Percentiles rank a stretch among this genome's conserved stretches.
Conservation (phyloP, 2,113 vertebrate genomes). For the Bettongia penicillata region DNA sequence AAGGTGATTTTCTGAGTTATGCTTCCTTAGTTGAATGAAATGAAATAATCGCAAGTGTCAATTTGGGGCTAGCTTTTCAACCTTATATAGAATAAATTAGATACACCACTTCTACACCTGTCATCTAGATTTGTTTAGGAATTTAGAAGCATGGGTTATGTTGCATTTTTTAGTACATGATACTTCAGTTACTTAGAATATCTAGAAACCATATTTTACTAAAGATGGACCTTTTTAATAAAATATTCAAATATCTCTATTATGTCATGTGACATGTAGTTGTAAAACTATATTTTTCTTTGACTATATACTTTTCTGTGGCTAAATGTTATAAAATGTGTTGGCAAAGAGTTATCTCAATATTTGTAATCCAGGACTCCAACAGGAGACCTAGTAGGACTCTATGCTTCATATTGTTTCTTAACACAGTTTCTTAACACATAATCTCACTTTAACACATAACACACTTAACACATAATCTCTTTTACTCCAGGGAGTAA, state of each 20-base stretch:
- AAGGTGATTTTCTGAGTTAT: conserved; percentile 44
- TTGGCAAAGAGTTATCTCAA: neutral
- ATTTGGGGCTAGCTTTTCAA: conserved; percentile 6
- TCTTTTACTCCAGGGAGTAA: neutral
- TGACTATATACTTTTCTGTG: neutral
- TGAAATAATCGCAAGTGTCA: conserved; percentile 40
- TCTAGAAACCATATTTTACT: neutral
- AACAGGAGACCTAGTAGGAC: neutral
- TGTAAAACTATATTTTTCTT: neutral
- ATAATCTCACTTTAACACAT: no score
- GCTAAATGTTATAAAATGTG: neutral
- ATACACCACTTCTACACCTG: conserved; percentile 59
- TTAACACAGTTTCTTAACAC: neutral
- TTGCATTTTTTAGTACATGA: conserved; percentile 43
- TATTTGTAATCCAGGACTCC: neutral
- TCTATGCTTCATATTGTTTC: neutral
- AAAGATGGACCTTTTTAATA: neutral
- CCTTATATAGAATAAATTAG: conserved; percentile 49
- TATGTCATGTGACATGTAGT: neutral
- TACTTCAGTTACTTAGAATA: conserved; percentile 41
- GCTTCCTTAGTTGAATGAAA: conserved; percentile 36
- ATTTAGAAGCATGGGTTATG: conserved; percentile 49
- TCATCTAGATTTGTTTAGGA: conserved; percentile 54
- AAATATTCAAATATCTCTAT: neutral
- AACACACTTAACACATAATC: no score